Evolutionary conservation across 2,113 vertebrate species (phyloP), one percentile per base, ranked within the genome.

Genomic region (Brachyistius frenatus): DNA sequence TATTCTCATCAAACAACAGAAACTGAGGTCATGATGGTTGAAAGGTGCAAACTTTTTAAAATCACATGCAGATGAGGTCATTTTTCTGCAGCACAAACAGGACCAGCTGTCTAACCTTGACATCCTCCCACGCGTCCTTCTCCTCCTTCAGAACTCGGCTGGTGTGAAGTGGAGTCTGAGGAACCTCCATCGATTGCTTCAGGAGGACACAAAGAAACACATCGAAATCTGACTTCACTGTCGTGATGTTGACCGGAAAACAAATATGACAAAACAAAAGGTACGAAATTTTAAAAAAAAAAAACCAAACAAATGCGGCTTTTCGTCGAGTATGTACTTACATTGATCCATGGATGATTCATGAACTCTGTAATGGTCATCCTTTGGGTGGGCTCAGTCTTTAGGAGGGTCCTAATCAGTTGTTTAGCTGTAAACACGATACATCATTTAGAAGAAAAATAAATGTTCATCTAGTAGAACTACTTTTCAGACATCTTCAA

Each of bases 281-380:
- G 13, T 11, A 44, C 10, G 13, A 16, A 8, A 52, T 11, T 46
- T n/a, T n/a, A n/a, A 23, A 16, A 5, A 6, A 23, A 23, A 16
- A n/a, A 1, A 1, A 52, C 14, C 4, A 52, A n/a, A 23, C 16
- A 23, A 5, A 52, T n/a, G 49, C 4, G 6, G n/a, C 23, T n/a
- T 15, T 23, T 6, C n/a, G 16, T 52, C 3, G n/a, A 53, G 14
- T 36, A 5, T 23, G 6, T 23, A 2, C 94, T 94, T 84, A 99
- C 98, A 93, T 98, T 99, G 92, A 99, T 99, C 98, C 98, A 99
- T 30, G 97, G 96, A 77, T 99, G 96, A 92, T 99, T 98, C 97
- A 99, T 99, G 73, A 99, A 99, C 90, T 99, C 98, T 0, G 96
- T 97, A 89, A 99, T 99, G 6, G 97, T 98, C 97, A 99, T 98